Base-by-base conservation (phyloP, 2,888 invertebrate genomes). In the Atrina japonica region DNA sequence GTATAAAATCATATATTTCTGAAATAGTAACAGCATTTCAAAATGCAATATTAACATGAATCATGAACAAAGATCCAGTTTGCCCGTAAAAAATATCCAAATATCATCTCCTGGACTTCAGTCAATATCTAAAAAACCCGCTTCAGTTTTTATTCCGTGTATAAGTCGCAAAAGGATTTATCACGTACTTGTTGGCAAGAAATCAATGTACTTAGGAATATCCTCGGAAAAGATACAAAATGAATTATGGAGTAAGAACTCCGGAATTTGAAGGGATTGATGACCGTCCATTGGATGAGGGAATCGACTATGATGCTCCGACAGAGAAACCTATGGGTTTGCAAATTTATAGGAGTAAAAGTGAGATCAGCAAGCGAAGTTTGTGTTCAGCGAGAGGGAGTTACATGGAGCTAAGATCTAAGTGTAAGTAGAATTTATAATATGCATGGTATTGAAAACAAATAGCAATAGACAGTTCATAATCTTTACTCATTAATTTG, bases 181-280 rank as follows among this genome's bases (percentile, higher is more conserved):
- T 35, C 35, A 35, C 35, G 11, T 35, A 35, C 35, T 35, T 11
- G 35, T 35, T 35, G 35, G 35, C 35, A 35, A 11, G 11, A 35
- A 35, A 35, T 35, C 35, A 35, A 35, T 35, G 35, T 35, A 35
- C 35, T 35, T 35, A 35, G 35, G 11, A 11, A 35, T 7, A 35
- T 35, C 35, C 6, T 35, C 35, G 6, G 35, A 35, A 35, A 35
- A 35, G 35, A 35, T 35, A 5, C 35, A 35, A 35, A 35, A 61
- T 61, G 61, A 61, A 61, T 61, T 61, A 61, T 43, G 61, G 61
- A 43, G 29, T 21, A n/a, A 14, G 27, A 30, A 61, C 61, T 1
- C 61, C 61, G 61, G 61, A 61, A 14, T 30, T 61, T 14, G 47
- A 29, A 9, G 61, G 29, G 1, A 11, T 11, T 7, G 21, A 9